phyloP scores from a whole-genome alignment of 2,888 invertebrate genomes.

The Acleris emargana region DNA sequence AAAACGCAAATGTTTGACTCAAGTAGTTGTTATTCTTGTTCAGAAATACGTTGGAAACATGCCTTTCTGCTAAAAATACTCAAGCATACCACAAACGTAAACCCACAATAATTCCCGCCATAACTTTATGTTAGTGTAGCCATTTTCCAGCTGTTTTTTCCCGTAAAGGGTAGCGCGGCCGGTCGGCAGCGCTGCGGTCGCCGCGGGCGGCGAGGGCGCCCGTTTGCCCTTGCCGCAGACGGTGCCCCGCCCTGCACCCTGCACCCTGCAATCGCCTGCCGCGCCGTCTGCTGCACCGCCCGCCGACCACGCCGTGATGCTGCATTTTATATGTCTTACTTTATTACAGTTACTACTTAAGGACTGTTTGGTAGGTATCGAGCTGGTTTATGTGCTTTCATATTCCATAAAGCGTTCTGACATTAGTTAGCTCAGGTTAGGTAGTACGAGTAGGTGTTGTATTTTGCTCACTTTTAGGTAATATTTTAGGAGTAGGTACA shows the following conservation, averaged over 20 bases:
- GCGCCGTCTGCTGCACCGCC: constrained; percentile 31
- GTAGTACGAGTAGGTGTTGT: no score
- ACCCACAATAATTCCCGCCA: not conserved
- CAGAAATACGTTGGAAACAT: no score
- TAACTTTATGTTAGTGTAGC: not conserved
- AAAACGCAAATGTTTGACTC: no score
- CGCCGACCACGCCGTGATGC: constrained; percentile 46
- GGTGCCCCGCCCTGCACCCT: constrained; percentile 64
- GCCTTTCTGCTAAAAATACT: not conserved
- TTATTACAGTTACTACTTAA: no score
- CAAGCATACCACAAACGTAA: not conserved
- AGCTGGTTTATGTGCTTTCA: constrained; percentile 38
- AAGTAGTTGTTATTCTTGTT: no score
- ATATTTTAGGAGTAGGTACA: no score
- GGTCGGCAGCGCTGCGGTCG: constrained; percentile 47
- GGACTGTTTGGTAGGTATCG: constrained; percentile 25
- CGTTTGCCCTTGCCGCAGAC: constrained; percentile 47
- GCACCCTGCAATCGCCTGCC: constrained; percentile 21
- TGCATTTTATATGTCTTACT: constrained; percentile 51
- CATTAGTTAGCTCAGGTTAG: no score
- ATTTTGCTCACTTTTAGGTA: no score
- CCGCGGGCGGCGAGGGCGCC: constrained; percentile 52
- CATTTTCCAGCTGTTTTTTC: constrained; percentile 4
- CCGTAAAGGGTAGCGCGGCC: constrained; percentile 15
- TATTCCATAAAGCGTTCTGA: no score